Conservation (phyloP, 2,888 invertebrate genomes). For the Lampropteryx suffumata region DNA sequence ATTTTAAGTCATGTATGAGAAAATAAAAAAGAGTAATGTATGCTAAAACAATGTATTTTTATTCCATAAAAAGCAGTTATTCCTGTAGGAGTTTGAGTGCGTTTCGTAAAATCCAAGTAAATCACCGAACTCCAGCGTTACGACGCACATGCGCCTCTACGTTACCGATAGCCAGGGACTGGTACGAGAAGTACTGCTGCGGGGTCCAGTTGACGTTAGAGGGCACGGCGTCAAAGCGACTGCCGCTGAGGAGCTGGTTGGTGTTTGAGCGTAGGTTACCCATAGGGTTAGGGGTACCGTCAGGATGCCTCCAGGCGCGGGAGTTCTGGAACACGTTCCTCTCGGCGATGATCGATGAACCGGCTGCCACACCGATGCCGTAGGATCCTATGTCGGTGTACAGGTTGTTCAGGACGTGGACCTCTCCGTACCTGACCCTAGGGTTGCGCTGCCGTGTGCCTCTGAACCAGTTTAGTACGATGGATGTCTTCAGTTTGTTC, state of each 20-base stretch:
- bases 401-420: constrained; percentile 31
- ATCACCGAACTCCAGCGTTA: constrained; percentile 7
- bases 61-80: too few relatives aligned
- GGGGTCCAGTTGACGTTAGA: constrained; percentile 19
- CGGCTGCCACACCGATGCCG: constrained; percentile 26
- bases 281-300: constrained; percentile 14
- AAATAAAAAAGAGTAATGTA: too few relatives aligned
- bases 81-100: too few relatives aligned
- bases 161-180: constrained; percentile 4
- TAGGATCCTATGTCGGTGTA: constrained; percentile 25
- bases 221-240: constrained; percentile 13
- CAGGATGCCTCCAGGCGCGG: constrained; percentile 23
- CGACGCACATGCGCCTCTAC: constrained; percentile 20
- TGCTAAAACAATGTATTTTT: too few relatives aligned
- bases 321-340: constrained; percentile 26
- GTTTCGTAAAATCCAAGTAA: too few relatives aligned
- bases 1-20: too few relatives aligned
- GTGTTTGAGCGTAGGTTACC: constrained; percentile 8
- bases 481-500: constrained; percentile 19
- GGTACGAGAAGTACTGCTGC: constrained; percentile 14
- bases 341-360: constrained; percentile 24
- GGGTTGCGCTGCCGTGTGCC: constrained; percentile 29
- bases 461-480: constrained; percentile 25
- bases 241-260: constrained; percentile 15
- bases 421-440: constrained; percentile 23